Conservation (phyloP, 2,888 invertebrate genomes). For the Acrobasis suavella region DNA sequence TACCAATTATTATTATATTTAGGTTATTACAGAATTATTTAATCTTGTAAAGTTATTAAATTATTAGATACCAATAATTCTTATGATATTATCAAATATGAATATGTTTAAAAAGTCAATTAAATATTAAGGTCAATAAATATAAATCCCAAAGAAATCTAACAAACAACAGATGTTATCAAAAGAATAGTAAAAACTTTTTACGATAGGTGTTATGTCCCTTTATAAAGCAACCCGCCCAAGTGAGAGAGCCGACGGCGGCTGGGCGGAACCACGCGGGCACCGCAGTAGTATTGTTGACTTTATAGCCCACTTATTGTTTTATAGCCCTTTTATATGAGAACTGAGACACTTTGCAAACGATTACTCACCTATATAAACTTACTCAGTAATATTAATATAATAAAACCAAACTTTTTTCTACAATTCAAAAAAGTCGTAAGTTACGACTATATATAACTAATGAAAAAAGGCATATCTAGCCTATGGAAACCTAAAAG, state of each 20-base stretch:
- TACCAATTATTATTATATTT: no score
- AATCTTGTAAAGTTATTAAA: no score
- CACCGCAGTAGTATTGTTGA: conserved; percentile 27
- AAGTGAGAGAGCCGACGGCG: conserved; percentile 20
- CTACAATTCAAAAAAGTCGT: neutral
- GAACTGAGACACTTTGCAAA: conserved; percentile 34
- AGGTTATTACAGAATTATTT: no score
- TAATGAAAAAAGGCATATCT: neutral
- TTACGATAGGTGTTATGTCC: conserved; percentile 11
- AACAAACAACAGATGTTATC: conserved; percentile 2
- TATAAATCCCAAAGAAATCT: neutral
- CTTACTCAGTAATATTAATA: neutral
- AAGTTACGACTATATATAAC: neutral
- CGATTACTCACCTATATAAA: conserved; percentile 31
- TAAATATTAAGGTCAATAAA: neutral
- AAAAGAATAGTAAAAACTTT: conserved; percentile 17
- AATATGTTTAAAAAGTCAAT: no score
- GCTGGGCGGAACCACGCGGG: conserved; percentile 12
- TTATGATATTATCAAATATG: no score
- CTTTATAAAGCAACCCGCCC: neutral
- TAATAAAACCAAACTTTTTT: neutral
- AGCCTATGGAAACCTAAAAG: neutral
- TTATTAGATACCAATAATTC: no score
- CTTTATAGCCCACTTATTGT: conserved; percentile 39
- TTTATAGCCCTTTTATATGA: conserved; percentile 46